Conservation (phyloP, 2,113 vertebrate genomes). For the Marmota flaviventris region DNA sequence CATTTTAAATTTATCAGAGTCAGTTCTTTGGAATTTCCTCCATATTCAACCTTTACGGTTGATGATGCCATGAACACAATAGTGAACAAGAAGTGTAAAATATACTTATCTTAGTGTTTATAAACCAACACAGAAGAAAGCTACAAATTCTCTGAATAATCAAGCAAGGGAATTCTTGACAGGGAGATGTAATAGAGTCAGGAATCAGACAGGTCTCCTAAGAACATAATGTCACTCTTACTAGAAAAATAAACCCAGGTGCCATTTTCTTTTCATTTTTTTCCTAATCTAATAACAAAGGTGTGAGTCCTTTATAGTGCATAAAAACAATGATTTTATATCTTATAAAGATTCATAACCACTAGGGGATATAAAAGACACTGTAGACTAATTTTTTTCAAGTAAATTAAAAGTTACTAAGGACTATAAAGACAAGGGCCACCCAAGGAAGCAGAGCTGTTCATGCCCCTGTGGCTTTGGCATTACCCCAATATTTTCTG, state of each 20-base stretch:
- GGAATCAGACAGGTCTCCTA: not conserved
- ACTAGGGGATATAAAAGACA: not conserved
- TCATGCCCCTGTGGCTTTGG: accelerated
- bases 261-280: not conserved
- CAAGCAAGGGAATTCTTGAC: too few relatives aligned
- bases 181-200: not conserved
- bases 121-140: not conserved
- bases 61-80: too few relatives aligned
- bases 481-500: not conserved
- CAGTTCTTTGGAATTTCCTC: conserved; percentile 5
- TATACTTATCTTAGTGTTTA: not conserved
- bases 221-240: not conserved
- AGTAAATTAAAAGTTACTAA: not conserved
- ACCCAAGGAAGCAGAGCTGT: not conserved
- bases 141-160: not conserved
- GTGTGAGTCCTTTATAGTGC: not conserved
- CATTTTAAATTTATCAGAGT: conserved; percentile 52
- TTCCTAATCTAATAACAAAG: not conserved
- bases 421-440: not conserved
- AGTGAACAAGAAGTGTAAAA: not conserved
- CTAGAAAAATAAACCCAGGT: not conserved
- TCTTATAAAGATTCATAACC: not conserved
- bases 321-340: not conserved
- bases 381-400: not conserved
- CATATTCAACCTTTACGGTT: not conserved